These are phyloP conservation scores for Panagrolaimus sp. DNA, from an alignment of 1,140 invertebrate genomes.

Conservation along the genomic window DNA sequence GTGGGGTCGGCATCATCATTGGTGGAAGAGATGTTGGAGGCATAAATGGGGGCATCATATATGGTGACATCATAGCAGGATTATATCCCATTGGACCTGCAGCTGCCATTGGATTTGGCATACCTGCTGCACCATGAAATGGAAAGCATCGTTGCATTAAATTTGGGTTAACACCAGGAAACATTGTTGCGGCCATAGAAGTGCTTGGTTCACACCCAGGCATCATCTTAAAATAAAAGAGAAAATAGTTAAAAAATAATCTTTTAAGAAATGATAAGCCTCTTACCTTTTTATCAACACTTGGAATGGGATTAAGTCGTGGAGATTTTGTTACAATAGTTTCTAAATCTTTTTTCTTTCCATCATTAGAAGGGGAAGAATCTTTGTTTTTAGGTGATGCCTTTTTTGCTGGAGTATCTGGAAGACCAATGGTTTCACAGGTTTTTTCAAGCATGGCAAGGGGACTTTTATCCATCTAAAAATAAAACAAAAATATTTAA, in stretches of 20 bases:
- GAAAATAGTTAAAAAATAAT: neutral
- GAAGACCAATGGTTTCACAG: slow-evolving; percentile 11
- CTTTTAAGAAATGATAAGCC: neutral
- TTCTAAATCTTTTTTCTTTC: neutral
- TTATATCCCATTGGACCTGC: neutral
- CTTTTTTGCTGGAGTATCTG: slow-evolving; percentile 7
- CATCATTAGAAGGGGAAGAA: neutral
- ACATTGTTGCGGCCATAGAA: neutral
- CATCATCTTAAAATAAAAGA: neutral
- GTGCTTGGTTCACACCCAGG: slow-evolving; percentile 7
- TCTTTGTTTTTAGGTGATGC: slow-evolving; percentile 1
- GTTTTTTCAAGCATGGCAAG: slow-evolving; percentile 13
- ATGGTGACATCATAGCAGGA: neutral
- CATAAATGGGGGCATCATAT: slow-evolving; percentile 9
- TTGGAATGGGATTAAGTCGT: slow-evolving; percentile 2
- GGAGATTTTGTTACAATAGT: slow-evolving; percentile 4
- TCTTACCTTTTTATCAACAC: slow-evolving; percentile 11
- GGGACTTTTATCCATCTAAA: slow-evolving; percentile 13
- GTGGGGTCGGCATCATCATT: neutral
- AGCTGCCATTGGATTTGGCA: neutral
- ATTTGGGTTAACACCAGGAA: neutral
- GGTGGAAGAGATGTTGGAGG: neutral
- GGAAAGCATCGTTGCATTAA: neutral
- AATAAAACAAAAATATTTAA: neutral
- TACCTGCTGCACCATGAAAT: neutral